These are phyloP conservation scores for Petrolisthes cinctipes DNA, from an alignment of 2,888 invertebrate species.

Conservation along the genomic window DNA sequence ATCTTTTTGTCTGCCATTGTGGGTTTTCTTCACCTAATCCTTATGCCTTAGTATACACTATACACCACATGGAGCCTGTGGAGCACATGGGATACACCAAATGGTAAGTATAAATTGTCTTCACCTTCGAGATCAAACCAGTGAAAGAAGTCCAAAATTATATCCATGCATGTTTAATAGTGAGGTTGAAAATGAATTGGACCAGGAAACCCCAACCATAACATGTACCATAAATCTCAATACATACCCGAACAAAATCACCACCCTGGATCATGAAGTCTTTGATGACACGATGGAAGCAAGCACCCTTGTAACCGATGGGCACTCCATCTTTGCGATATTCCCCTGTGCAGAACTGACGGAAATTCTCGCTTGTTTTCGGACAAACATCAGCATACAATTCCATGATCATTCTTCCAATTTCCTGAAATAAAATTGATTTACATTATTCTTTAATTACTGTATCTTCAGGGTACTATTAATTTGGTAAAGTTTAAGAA, in stretches of 20 bases:
- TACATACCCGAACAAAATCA: constrained; percentile 95
- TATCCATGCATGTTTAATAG: too few relatives aligned
- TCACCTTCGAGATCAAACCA: too few relatives aligned
- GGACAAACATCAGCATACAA: constrained; percentile 96
- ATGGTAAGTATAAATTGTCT: too few relatives aligned
- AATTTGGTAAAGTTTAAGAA: too few relatives aligned
- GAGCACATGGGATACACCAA: too few relatives aligned
- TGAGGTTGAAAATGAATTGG: constrained; percentile 9
- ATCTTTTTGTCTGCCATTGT: too few relatives aligned
- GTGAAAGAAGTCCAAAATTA: background rate
- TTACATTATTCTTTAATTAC: background rate
- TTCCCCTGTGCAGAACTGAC: constrained; percentile 99
- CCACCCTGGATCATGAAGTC: constrained; percentile 99
- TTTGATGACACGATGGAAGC: constrained; percentile 98
- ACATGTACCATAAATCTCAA: background rate
- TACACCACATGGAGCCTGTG: too few relatives aligned
- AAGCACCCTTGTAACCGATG: constrained; percentile 94
- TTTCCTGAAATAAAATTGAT: constrained; percentile 74
- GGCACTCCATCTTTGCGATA: constrained; percentile 95
- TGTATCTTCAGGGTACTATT: too few relatives aligned
- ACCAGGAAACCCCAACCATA: constrained; percentile 4
- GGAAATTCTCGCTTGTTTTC: constrained; percentile 80
- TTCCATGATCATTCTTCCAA: constrained; percentile 97
- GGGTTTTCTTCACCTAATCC: too few relatives aligned
- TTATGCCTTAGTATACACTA: too few relatives aligned